These are phyloP conservation scores for Cryptomyrus ogoouensis DNA, from an alignment of 2,113 vertebrate genomes.

Conservation along the genomic window DNA sequence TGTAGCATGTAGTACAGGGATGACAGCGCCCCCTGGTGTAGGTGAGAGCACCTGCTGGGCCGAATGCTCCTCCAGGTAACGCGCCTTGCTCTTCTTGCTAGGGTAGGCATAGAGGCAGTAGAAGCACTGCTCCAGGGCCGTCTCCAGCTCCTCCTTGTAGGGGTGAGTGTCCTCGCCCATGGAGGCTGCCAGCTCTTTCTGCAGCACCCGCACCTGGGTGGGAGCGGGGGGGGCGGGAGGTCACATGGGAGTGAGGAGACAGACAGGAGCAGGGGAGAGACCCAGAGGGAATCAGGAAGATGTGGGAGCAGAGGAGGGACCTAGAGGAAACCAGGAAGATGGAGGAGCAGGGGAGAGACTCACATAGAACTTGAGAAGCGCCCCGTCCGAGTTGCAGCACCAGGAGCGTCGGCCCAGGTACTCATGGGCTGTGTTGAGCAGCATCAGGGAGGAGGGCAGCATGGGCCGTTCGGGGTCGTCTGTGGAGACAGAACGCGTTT, in stretches of 20 bases:
- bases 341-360: slow-evolving; percentile 46
- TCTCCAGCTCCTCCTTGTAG: slow-evolving; percentile 92
- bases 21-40: background rate
- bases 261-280: background rate
- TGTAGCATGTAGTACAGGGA: background rate
- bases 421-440: slow-evolving; percentile 92
- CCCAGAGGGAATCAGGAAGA: background rate
- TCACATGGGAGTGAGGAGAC: background rate
- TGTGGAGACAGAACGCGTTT: slow-evolving; percentile 29
- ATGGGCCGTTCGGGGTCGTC: slow-evolving; percentile 69
- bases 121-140: slow-evolving; percentile 90
- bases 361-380: slow-evolving; percentile 89
- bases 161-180: slow-evolving; percentile 72
- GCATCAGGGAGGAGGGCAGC: slow-evolving; percentile 90
- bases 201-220: slow-evolving; percentile 74
- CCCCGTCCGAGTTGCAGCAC: slow-evolving; percentile 89
- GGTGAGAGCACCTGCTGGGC: slow-evolving; percentile 73
- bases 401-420: slow-evolving; percentile 86
- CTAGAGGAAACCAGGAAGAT: background rate
- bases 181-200: slow-evolving; percentile 74
- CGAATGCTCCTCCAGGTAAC: slow-evolving; percentile 92
- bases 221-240: background rate
- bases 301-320: background rate
- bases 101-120: slow-evolving; percentile 90
- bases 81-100: slow-evolving; percentile 95